phyloP scores from a whole-genome alignment of 2,888 invertebrate species.

The Oscheius onirici region DNA sequence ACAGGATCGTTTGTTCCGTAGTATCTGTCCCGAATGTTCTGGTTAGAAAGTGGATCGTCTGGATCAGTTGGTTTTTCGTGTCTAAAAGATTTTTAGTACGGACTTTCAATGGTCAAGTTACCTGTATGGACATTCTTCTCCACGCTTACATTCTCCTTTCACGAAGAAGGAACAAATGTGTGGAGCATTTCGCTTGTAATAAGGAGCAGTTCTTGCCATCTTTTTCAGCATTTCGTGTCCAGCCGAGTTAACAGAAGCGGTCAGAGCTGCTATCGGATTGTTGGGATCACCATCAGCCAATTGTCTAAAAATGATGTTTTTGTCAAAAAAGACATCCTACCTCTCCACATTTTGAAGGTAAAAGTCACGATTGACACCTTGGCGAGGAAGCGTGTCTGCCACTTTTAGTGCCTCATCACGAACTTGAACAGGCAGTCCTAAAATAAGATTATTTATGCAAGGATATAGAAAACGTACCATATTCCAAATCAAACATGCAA shows the following conservation, averaged over 20 bases:
- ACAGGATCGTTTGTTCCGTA: conserved; percentile 96
- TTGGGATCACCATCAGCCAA: conserved; percentile 74
- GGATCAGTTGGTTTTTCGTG: conserved; percentile 97
- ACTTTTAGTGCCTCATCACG: conserved; percentile 89
- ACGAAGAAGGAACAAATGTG: conserved; percentile 98
- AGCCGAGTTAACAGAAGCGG: conserved; percentile 66
- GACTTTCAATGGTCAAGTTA: conserved; percentile 42
- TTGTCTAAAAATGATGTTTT: conserved; percentile 49
- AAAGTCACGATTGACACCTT: conserved; percentile 89
- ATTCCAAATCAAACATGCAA: conserved; percentile 90
- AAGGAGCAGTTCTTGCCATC: conserved; percentile 89
- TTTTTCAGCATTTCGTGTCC: conserved; percentile 48
- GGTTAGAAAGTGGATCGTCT: conserved; percentile 93
- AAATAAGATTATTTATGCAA: conserved; percentile 23
- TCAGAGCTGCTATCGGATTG: conserved; percentile 74
- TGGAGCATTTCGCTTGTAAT: conserved; percentile 91
- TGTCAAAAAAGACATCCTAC: conserved; percentile 4
- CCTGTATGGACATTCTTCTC: conserved; percentile 92
- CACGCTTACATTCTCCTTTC: conserved; percentile 94
- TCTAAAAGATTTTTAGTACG: conserved; percentile 72
- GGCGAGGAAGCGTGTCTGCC: conserved; percentile 88
- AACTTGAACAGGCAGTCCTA: conserved; percentile 79
- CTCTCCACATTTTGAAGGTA: conserved; percentile 49
- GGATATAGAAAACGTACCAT: conserved; percentile 75
- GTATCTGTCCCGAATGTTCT: conserved; percentile 91